Percentiles rank a stretch among this genome's conserved stretches.
Evolutionary conservation across 2,113 vertebrate genomes (phyloP).

Genomic region (Nannobrachium achirus): DNA sequence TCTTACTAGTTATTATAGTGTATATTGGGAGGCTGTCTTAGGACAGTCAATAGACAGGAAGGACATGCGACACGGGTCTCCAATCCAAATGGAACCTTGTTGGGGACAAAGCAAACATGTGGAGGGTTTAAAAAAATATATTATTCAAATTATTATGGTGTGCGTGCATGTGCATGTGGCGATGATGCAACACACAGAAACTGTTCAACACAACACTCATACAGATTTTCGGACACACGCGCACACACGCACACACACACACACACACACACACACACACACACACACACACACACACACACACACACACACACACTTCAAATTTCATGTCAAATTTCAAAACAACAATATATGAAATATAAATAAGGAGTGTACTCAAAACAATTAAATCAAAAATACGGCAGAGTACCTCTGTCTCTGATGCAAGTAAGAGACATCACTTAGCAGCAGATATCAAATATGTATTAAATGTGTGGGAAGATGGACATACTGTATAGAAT

Average conservation of each 20-base stretch:
- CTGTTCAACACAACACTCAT: neutral
- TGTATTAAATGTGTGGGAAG: too few relatives aligned
- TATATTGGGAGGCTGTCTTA: too few relatives aligned
- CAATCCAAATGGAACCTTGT: too few relatives aligned
- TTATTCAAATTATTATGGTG: conserved; percentile 34
- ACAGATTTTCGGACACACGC: conserved; percentile 6
- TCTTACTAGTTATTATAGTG: too few relatives aligned
- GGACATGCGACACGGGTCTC: too few relatives aligned
- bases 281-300: neutral
- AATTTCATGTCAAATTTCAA: neutral
- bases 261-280: neutral
- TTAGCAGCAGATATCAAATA: too few relatives aligned
- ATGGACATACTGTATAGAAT: neutral
- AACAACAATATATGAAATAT: neutral
- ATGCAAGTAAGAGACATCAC: neutral
- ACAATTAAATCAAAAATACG: too few relatives aligned
- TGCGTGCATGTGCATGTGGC: neutral
- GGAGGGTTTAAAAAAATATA: too few relatives aligned
- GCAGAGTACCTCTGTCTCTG: too few relatives aligned
- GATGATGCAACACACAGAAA: conserved; percentile 63
- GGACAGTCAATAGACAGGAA: too few relatives aligned
- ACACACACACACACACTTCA: neutral
- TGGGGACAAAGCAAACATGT: too few relatives aligned
- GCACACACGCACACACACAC: neutral
- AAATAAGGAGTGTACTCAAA: neutral